These are phyloP conservation scores for Sialia sialis DNA, from an alignment of 2,113 vertebrate genomes.

Conservation along the genomic window DNA sequence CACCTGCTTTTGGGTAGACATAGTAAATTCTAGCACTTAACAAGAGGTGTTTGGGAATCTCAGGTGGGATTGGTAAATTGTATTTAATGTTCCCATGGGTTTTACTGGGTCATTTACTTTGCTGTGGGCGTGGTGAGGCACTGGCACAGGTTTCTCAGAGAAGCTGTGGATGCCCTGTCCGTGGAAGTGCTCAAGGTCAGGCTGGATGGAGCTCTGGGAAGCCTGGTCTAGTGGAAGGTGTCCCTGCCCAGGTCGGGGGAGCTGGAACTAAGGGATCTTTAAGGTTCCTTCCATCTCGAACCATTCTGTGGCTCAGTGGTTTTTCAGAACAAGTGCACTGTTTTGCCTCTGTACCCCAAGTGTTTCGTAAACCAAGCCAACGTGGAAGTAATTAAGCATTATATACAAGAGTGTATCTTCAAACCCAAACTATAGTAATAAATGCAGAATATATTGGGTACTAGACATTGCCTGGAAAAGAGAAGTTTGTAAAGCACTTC, in stretches of 20 bases:
- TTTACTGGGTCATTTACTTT: neutral
- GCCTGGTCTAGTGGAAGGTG: neutral
- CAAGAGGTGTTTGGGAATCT: neutral
- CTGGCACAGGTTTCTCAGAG: neutral
- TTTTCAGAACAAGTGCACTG: neutral
- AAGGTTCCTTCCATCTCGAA: neutral
- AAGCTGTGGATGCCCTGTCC: neutral
- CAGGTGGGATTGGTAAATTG: neutral
- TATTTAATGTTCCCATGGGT: neutral
- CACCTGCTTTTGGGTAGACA: neutral
- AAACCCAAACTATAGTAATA: neutral
- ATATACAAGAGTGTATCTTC: neutral
- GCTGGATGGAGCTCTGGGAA: neutral
- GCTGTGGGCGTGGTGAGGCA: too few relatives aligned
- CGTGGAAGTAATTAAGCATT: neutral
- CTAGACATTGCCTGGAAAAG: neutral
- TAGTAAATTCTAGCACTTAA: neutral
- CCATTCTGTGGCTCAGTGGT: neutral
- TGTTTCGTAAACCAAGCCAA: neutral
- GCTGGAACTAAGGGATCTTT: neutral
- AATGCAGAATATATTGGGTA: neutral
- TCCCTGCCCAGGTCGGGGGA: neutral
- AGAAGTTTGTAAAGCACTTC: neutral
- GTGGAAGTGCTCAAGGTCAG: neutral
- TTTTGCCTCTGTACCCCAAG: neutral